Evolutionary conservation across 2,888 invertebrate genomes (phyloP).

Genomic region (Machimus rusticus): DNA sequence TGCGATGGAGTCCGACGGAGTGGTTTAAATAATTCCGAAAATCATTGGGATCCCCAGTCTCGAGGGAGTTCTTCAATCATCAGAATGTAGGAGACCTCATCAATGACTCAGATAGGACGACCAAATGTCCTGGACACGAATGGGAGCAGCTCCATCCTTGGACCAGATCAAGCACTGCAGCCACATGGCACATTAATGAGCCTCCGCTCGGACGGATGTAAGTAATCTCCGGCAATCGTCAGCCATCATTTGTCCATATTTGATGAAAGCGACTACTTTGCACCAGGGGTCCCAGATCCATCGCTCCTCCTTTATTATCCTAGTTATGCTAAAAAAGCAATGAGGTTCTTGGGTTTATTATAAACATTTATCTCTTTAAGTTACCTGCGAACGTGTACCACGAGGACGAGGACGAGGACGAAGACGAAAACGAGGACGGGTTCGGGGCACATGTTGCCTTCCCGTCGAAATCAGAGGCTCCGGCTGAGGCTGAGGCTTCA

Average conservation of each 20-base stretch:
- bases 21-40: neutral
- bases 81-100: neutral
- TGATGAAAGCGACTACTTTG: conserved; percentile 20
- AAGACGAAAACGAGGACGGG: neutral
- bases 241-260: neutral
- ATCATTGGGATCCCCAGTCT: neutral
- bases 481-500: neutral
- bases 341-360: conserved; percentile 21
- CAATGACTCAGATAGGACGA: neutral
- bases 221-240: neutral
- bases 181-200: neutral
- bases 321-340: conserved; percentile 12
- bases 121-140: neutral
- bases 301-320: neutral
- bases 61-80: neutral
- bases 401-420: neutral
- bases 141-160: neutral
- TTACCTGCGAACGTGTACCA: neutral
- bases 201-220: neutral
- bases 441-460: neutral
- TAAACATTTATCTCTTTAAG: conserved; percentile 24
- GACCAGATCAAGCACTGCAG: neutral
- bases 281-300: neutral
- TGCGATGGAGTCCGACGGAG: neutral
- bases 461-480: neutral